Evolutionary conservation across 2,888 invertebrate genomes (phyloP).

Genomic region (Criorhina ranunculi): DNA sequence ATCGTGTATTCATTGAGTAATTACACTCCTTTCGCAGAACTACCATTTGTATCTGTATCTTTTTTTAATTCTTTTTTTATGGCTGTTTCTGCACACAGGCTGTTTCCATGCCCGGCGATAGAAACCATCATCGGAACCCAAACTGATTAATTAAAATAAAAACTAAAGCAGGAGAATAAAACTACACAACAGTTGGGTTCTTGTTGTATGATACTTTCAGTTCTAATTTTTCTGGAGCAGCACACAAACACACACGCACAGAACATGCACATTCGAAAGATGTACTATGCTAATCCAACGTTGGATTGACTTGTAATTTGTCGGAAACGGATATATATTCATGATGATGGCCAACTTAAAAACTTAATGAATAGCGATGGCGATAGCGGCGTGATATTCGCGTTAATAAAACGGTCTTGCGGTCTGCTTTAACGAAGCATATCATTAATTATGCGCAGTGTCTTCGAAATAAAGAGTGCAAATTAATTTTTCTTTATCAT

Average conservation of each 20-base stretch:
- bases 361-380: slow-evolving; percentile 6
- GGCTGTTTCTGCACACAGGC: background rate
- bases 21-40: slow-evolving; percentile 43
- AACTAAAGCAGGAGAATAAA: slow-evolving; percentile 9
- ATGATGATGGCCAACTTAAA: slow-evolving; percentile 23
- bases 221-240: slow-evolving; percentile 7
- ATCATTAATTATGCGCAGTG: slow-evolving; percentile 33
- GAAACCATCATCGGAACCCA: slow-evolving; percentile 35
- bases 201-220: background rate
- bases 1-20: slow-evolving; percentile 49
- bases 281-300: slow-evolving; percentile 60
- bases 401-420: slow-evolving; percentile 19
- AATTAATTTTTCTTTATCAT: slow-evolving; percentile 8
- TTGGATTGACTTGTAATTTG: slow-evolving; percentile 50
- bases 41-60: slow-evolving; percentile 9
- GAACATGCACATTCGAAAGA: slow-evolving; percentile 24
- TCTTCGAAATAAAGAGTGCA: slow-evolving; percentile 8
- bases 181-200: background rate
- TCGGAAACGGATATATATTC: slow-evolving; percentile 47
- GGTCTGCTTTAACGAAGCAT: slow-evolving; percentile 48
- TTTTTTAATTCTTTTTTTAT: background rate
- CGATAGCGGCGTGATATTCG: slow-evolving; percentile 31
- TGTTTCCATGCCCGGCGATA: slow-evolving; percentile 9
- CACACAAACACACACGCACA: slow-evolving; percentile 1
- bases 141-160: slow-evolving; percentile 59